Base-by-base conservation (phyloP, 2,888 invertebrate species). In the Timema cristinae region DNA sequence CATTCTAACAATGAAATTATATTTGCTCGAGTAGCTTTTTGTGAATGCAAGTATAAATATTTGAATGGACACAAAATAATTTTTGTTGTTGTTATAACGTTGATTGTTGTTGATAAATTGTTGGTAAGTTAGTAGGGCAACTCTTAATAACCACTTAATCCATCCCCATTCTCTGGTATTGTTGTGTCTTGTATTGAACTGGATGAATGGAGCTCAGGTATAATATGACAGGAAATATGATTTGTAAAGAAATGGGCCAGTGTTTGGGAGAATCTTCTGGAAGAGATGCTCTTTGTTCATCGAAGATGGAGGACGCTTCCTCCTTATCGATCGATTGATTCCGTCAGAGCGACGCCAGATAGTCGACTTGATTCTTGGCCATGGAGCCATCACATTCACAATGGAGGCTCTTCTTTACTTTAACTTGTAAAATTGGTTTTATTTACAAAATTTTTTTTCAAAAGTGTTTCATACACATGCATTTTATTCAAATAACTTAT, bases 301-400 rank as follows among this genome's bases (percentile, higher is more conserved):
- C 68, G 49, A 48, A 49, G 32, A 54, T 51, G 13, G 52, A 51
- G 51, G 67, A 13, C 16, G 32, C 52, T 32, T 32, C 32, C 48
- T 63, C 52, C 7, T 7, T 70, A 70, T 70, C 63, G 70, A 70
- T 70, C 66, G 50, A 70, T 51, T 66, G 70, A 66, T 70, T 63
- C 32, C 32, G 1, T 63, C 32, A 63, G 9, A 9, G 63, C 7
- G 47, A 63, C 13, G 63, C 63, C 8, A 63, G 9, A 48, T 32
- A 11, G 32, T 48, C n/a, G 48, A 13, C 63, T 63, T 7, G n/a
- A 59, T 8, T 32, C 59, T 59, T 8, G n/a, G 63, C 6, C 32
- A 4, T 32, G 32, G 4, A 32, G 32, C 32, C 32, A 32, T 32
- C 32, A 32, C 32, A 32, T 32, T 32, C 32, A 32, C 32, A 32